Percentiles rank a stretch among this genome's conserved stretches.
Evolutionary conservation across 2,888 invertebrate species (phyloP).

Genomic region (Baronia brevicornis): DNA sequence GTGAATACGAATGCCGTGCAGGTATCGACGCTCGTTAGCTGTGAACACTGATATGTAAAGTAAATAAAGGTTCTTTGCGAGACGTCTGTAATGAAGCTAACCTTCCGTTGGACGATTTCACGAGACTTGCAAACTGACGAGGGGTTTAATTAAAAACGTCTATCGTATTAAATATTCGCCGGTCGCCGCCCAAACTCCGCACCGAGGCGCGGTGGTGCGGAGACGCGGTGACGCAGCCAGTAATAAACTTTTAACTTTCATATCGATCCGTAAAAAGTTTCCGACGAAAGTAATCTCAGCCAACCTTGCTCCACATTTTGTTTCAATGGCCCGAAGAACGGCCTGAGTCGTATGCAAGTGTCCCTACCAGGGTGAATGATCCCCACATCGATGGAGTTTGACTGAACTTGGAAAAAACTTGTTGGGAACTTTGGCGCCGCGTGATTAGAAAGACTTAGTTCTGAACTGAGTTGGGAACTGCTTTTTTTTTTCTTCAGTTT

Average conservation of each 20-base stretch:
- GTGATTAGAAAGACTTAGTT: conserved; percentile 76
- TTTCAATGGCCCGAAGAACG: conserved; percentile 54
- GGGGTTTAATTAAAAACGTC: conserved; percentile 28
- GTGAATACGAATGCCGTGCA: conserved; percentile 73
- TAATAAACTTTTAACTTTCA: conserved; percentile 66
- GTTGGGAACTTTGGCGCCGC: conserved; percentile 64
- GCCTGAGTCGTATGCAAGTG: conserved; percentile 68
- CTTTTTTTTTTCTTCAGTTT: conserved; percentile 71
- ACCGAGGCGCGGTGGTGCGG: too few species aligned
- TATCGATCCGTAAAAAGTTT: conserved; percentile 71
- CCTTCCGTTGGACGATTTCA: conserved; percentile 16
- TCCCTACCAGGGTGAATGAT: conserved; percentile 72
- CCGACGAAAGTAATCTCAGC: conserved; percentile 65
- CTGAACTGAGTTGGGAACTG: conserved; percentile 70
- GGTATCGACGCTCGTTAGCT: conserved; percentile 71
- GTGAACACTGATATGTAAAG: conserved; percentile 67
- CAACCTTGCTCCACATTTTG: conserved; percentile 74
- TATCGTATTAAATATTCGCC: conserved; percentile 20
- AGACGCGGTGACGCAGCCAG: conserved; percentile 36
- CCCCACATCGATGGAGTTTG: conserved; percentile 72
- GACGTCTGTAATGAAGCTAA: conserved; percentile 27
- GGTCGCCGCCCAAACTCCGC: conserved; percentile 29
- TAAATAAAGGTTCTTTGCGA: conserved; percentile 57
- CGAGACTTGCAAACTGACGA: conserved; percentile 10
- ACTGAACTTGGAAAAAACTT: conserved; percentile 74